phyloP scores from a whole-genome alignment of 23 tunicate species.

The Oikopleura albicans region DNA sequence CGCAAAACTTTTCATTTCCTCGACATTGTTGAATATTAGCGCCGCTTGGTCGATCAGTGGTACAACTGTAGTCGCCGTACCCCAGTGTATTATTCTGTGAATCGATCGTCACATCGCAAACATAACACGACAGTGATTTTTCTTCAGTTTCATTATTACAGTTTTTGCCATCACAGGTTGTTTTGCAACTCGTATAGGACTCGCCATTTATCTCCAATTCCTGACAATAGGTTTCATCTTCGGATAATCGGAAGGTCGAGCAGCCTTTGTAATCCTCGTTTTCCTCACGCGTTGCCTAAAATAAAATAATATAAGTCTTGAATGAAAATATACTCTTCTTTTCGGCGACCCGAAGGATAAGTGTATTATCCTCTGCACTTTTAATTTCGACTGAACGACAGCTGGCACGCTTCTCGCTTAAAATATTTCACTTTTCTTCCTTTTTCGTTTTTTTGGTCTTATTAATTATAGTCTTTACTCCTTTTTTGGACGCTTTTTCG shows the following conservation, averaged over 20 bases:
- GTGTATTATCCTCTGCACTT: too few relatives aligned
- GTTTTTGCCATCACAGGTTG: background rate
- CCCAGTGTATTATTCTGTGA: background rate
- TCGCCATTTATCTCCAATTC: background rate
- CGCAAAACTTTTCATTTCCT: background rate
- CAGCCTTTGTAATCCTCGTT: slow-evolving; percentile 9
- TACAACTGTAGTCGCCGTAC: background rate
- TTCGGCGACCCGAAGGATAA: too few relatives aligned
- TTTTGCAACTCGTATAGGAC: background rate
- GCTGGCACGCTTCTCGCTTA: too few relatives aligned
- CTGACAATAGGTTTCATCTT: background rate
- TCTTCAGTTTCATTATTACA: background rate
- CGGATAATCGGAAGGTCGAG: background rate
- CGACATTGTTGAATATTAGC: background rate
- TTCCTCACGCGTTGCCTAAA: too few relatives aligned
- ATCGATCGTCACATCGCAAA: background rate
- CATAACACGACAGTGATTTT: background rate
- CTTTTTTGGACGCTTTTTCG: too few relatives aligned
- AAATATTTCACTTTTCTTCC: too few relatives aligned
- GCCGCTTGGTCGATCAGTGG: background rate
- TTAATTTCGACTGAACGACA: too few relatives aligned
- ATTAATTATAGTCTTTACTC: too few relatives aligned
- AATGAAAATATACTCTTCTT: too few relatives aligned
- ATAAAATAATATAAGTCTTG: too few relatives aligned
- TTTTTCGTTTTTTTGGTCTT: too few relatives aligned